phyloP scores from a whole-genome alignment of 2,113 vertebrate species.

The Chlorocebus sabaeus region DNA sequence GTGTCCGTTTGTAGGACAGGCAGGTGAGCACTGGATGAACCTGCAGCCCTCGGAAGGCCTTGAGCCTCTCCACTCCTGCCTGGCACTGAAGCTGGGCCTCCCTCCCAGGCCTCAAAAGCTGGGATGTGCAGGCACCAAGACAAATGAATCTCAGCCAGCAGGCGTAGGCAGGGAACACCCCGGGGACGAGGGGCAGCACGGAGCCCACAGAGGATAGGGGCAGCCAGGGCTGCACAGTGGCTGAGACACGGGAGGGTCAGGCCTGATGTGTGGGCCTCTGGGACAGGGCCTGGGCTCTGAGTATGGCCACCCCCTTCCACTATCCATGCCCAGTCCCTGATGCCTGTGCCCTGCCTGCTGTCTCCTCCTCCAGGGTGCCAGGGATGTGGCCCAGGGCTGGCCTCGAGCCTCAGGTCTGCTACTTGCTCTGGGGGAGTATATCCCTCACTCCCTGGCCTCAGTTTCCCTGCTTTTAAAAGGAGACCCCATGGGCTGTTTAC shows the following conservation, averaged over 20 bases:
- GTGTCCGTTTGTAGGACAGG: accelerated
- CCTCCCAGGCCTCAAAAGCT: neutral
- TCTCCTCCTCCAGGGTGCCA: neutral
- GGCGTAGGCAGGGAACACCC: conserved; percentile 71
- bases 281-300: neutral
- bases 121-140: conserved; percentile 52
- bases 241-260: neutral
- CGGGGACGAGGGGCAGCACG: neutral
- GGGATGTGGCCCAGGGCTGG: neutral
- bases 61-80: neutral
- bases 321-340: neutral
- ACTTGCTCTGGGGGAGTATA: too few relatives aligned
- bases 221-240: too few relatives aligned
- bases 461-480: neutral
- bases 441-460: neutral
- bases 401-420: neutral
- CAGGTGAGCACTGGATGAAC: too few relatives aligned
- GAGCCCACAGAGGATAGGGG: neutral
- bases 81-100: neutral
- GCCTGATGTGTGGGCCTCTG: neutral
- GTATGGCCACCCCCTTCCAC: too few relatives aligned
- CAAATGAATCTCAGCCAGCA: conserved; percentile 50
- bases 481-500: neutral
- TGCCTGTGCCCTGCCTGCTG: accelerated
- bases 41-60: neutral